Conservation (phyloP, 2,888 invertebrate species). For the Lamellibrachia columna region DNA sequence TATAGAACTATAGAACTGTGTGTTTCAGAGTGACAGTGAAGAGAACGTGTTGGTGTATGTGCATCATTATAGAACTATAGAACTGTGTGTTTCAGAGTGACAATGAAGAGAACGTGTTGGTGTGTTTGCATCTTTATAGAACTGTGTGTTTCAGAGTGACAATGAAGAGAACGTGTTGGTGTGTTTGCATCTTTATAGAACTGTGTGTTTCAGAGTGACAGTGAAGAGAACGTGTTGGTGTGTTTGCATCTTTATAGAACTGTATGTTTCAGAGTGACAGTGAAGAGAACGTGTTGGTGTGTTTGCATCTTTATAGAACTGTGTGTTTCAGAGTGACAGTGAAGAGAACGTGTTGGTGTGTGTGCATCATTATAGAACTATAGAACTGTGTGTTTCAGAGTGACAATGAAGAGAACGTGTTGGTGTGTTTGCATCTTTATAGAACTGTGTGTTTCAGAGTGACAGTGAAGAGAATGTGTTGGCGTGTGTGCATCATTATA, state of each 20-base stretch:
- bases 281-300: constrained; percentile 86
- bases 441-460: constrained; percentile 95
- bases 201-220: constrained; percentile 75
- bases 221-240: constrained; percentile 97
- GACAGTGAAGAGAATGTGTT: constrained; percentile 88
- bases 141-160: not conserved
- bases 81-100: constrained; percentile 93
- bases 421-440: constrained; percentile 82
- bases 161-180: constrained; percentile 71
- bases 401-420: constrained; percentile 98
- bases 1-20: constrained; percentile 87
- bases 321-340: not conserved
- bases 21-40: constrained; percentile 85
- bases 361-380: constrained; percentile 94
- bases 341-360: constrained; percentile 75
- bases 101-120: constrained; percentile 90
- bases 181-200: constrained; percentile 91
- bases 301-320: no score
- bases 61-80: constrained; percentile 85
- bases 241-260: constrained; percentile 85
- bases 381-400: constrained; percentile 69
- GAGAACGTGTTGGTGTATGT: constrained; percentile 96
- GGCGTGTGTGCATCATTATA: constrained; percentile 68
- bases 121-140: constrained; percentile 50
- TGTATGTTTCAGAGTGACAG: constrained; percentile 91